A percentile compares a stretch with the other conserved stretches of the same genome.
phyloP scores from a whole-genome alignment of 2,113 vertebrate genomes.

The Podiceps cristatus region DNA sequence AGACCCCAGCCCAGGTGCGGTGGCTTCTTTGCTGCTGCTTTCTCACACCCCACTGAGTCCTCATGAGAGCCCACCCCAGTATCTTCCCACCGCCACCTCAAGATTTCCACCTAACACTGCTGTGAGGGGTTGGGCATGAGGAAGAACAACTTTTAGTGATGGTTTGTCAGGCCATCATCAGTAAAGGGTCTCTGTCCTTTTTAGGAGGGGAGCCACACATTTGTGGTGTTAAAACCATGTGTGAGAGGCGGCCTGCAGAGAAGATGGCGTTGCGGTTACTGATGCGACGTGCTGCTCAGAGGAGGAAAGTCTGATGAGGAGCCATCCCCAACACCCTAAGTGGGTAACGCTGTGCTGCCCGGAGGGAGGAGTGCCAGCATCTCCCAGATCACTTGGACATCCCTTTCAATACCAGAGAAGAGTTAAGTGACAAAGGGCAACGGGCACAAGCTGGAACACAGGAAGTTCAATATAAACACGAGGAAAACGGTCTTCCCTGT shows the following conservation, averaged over 20 bases:
- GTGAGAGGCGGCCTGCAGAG: not conserved
- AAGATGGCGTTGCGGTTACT: not conserved
- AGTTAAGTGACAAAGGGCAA: not conserved
- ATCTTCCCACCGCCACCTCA: rapidly evolving
- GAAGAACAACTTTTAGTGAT: not conserved
- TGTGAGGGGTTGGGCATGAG: not conserved
- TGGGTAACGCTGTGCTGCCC: not conserved
- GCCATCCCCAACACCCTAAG: not conserved
- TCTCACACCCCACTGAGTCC: not conserved
- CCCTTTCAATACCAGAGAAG: not conserved
- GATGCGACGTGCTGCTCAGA: not conserved
- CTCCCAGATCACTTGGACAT: not conserved
- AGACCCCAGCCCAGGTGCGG: not conserved
- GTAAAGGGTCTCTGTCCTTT: not conserved
- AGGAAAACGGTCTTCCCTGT: too few species aligned
- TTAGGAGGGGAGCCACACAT: not conserved
- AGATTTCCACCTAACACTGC: not conserved
- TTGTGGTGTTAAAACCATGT: not conserved
- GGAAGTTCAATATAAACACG: too few species aligned
- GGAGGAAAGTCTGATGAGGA: not conserved
- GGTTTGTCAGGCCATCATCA: not conserved
- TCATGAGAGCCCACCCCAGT: rapidly evolving
- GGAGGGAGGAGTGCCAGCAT: not conserved
- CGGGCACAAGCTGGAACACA: too few species aligned
- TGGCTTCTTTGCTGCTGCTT: not conserved